These are phyloP conservation scores for Saxicola maurus DNA, from an alignment of 2,797 vertebrate genomes.

Conservation along the genomic window DNA sequence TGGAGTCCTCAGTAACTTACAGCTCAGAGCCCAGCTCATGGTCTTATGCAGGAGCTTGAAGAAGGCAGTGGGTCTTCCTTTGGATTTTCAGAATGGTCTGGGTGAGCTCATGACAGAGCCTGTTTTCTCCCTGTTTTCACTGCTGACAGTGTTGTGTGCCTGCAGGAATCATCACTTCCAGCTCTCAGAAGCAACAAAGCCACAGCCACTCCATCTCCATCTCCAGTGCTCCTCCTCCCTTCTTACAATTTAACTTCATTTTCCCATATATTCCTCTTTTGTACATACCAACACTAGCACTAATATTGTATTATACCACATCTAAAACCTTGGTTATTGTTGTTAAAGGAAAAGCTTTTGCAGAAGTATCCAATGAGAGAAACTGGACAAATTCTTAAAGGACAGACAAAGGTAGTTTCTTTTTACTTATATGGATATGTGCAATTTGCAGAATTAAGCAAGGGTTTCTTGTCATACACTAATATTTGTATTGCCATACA, in stretches of 20 bases:
- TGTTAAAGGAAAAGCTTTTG: background rate
- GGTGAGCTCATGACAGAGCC: background rate
- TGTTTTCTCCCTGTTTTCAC: background rate
- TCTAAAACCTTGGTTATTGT: background rate
- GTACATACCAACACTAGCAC: background rate
- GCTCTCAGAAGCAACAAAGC: background rate
- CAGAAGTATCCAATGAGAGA: background rate
- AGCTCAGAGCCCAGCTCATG: background rate
- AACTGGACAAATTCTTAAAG: background rate
- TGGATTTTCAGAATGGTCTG: background rate
- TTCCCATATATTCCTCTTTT: background rate
- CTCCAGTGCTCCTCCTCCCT: background rate
- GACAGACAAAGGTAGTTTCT: background rate
- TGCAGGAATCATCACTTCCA: background rate
- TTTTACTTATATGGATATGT: background rate
- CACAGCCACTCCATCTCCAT: background rate
- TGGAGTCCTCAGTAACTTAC: background rate
- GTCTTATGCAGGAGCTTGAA: background rate
- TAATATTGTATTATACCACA: background rate
- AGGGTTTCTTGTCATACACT: background rate
- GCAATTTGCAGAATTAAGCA: background rate
- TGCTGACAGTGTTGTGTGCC: background rate
- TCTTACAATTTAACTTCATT: background rate
- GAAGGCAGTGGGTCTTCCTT: background rate
- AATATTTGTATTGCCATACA: background rate